Evolutionary conservation across 2,888 invertebrate genomes (phyloP).

Genomic region (Coelinius sp.): DNA sequence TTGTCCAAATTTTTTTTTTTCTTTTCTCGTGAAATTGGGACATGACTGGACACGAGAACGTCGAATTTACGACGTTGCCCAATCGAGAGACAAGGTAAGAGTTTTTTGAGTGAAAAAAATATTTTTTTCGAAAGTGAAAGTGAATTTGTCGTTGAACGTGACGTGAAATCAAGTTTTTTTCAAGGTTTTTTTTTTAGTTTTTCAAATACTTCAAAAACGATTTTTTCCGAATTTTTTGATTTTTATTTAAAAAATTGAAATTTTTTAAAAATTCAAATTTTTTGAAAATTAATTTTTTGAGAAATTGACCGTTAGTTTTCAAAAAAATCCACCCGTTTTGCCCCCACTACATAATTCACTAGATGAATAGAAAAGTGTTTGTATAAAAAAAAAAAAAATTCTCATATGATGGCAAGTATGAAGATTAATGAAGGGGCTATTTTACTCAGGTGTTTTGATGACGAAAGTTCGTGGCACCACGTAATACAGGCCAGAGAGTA

Average conservation of each 20-base stretch:
- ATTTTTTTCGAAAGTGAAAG: background rate
- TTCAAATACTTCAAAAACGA: background rate
- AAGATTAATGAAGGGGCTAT: no score
- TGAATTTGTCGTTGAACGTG: background rate
- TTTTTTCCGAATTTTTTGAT: no score
- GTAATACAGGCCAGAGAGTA: background rate
- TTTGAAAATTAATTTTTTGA: no score
- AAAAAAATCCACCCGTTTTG: no score
- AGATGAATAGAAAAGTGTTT: no score
- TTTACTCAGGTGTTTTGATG: background rate
- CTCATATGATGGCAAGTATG: no score
- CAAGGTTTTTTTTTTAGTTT: background rate
- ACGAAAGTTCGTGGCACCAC: background rate
- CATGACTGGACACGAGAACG: constrained; percentile 33
- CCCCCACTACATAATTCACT: no score
- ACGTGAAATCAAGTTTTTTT: background rate
- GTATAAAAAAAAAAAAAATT: no score
- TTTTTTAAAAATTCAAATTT: no score
- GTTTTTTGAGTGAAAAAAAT: background rate
- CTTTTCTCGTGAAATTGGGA: background rate
- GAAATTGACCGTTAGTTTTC: no score
- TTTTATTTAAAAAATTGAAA: no score
- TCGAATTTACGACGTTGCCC: constrained; percentile 37
- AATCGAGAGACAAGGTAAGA: constrained; percentile 37
- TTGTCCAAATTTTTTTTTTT: background rate